phyloP scores from a whole-genome alignment of 2,113 vertebrate genomes.

The Hemibagrus wyckioides region DNA sequence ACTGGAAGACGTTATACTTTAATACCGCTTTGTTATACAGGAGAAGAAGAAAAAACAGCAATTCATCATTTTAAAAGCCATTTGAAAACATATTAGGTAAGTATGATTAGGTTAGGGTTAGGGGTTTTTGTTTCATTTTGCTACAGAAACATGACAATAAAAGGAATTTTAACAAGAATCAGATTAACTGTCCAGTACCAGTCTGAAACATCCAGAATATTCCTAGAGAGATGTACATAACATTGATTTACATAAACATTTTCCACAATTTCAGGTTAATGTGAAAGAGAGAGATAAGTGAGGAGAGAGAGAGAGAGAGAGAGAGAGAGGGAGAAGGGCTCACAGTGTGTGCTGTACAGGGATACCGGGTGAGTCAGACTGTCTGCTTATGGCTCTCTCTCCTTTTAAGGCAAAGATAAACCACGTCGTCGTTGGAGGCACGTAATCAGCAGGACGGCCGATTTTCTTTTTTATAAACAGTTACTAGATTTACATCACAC shows the following conservation, averaged over 20 bases:
- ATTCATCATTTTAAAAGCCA: not conserved
- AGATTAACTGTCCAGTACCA: not conserved
- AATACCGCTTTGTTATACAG: not conserved
- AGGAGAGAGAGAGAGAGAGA: not conserved
- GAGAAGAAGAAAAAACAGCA: not conserved
- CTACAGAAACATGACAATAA: not conserved
- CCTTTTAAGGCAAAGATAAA: conserved; percentile 45
- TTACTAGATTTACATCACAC: not conserved
- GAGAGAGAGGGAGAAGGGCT: not conserved
- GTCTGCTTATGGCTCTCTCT: conserved; percentile 5
- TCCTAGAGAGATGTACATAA: no score
- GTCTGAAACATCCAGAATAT: not conserved
- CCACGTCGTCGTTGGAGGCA: conserved; percentile 1
- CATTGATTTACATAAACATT: not conserved
- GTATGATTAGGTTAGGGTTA: not conserved
- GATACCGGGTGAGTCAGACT: conserved; percentile 6
- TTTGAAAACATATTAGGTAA: not conserved
- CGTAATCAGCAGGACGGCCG: conserved; percentile 8
- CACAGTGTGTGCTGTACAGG: conserved; percentile 2
- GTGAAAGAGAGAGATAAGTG: not conserved
- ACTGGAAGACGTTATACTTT: no score
- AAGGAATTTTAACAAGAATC: not conserved
- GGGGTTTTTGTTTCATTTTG: not conserved
- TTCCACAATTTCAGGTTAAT: conserved; percentile 21
- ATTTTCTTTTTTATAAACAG: conserved; percentile 34